Evolutionary conservation across 1,140 invertebrate species (phyloP).

Genomic region (Eueides isabella): DNA sequence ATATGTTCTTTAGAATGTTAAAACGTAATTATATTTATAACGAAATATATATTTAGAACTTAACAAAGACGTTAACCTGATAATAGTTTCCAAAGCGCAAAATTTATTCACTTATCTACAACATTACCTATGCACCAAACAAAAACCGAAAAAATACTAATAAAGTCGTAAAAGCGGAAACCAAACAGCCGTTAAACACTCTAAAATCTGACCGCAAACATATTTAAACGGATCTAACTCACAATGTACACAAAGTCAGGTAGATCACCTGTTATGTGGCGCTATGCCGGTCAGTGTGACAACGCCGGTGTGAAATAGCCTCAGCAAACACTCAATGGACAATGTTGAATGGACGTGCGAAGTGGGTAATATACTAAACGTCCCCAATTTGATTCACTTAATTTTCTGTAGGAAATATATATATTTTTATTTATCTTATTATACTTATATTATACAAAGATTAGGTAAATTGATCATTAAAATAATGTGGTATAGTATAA

Average conservation of each 20-base stretch:
- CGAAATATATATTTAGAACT: too few relatives aligned
- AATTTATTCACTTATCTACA: neutral
- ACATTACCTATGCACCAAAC: neutral
- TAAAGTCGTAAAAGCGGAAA: slow-evolving; percentile 9
- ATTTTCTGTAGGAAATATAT: too few relatives aligned
- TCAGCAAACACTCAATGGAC: slow-evolving; percentile 73
- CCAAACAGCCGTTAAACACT: slow-evolving; percentile 45
- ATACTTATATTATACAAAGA: neutral
- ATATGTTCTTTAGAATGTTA: neutral
- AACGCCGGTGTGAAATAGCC: slow-evolving; percentile 70
- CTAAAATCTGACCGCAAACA: slow-evolving; percentile 53
- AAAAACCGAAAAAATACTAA: slow-evolving; percentile 35
- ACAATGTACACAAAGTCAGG: slow-evolving; percentile 60
- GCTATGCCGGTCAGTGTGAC: slow-evolving; percentile 56
- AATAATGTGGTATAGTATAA: neutral
- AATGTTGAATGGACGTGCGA: slow-evolving; percentile 51
- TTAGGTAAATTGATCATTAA: slow-evolving; percentile 14
- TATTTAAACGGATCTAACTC: slow-evolving; percentile 50
- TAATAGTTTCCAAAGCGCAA: neutral
- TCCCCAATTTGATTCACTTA: neutral
- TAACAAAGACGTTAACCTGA: neutral
- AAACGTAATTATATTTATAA: too few relatives aligned
- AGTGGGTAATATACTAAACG: slow-evolving; percentile 16
- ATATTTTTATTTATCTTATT: too few relatives aligned
- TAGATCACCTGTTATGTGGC: slow-evolving; percentile 68